phyloP scores from a whole-genome alignment of 2,888 invertebrate genomes.

The Microdon myrmicae region DNA sequence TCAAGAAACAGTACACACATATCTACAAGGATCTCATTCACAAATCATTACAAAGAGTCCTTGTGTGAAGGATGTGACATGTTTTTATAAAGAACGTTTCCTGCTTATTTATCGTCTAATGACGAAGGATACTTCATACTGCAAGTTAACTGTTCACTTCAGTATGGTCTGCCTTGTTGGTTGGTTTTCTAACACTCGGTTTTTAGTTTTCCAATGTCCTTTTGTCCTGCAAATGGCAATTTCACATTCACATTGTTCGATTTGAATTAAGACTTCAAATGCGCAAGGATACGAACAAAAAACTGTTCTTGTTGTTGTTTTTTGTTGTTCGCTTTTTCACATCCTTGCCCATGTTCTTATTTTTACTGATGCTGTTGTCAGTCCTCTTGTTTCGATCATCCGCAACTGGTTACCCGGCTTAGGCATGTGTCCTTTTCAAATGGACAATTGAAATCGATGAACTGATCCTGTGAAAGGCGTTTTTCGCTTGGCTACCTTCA shows the following conservation, averaged over 20 bases:
- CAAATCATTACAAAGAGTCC: slow-evolving; percentile 39
- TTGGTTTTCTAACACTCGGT: slow-evolving; percentile 2
- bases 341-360: slow-evolving; percentile 11
- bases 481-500: slow-evolving; percentile 33
- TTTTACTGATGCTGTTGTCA: slow-evolving; percentile 2
- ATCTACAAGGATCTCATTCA: slow-evolving; percentile 42
- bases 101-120: slow-evolving; percentile 41
- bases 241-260: slow-evolving; percentile 33
- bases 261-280: slow-evolving; percentile 47
- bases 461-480: slow-evolving; percentile 25
- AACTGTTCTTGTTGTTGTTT: too few species aligned
- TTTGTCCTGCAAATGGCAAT: slow-evolving; percentile 37
- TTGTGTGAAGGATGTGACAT: slow-evolving; percentile 40
- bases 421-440: slow-evolving; percentile 37
- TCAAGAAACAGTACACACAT: slow-evolving; percentile 38
- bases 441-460: slow-evolving; percentile 47
- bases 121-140: slow-evolving; percentile 17
- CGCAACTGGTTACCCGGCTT: slow-evolving; percentile 33
- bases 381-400: slow-evolving; percentile 1
- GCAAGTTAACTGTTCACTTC: slow-evolving; percentile 48
- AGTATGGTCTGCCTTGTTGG: slow-evolving; percentile 27
- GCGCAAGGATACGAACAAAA: too few species aligned
- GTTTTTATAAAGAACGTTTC: slow-evolving; percentile 47
- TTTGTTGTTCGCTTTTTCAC: too few species aligned
- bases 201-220: slow-evolving; percentile 16